Evolutionary conservation across 2,797 vertebrate genomes (phyloP), one percentile per base, ranked within the genome.

Genomic region (Danio kyathit): DNA sequence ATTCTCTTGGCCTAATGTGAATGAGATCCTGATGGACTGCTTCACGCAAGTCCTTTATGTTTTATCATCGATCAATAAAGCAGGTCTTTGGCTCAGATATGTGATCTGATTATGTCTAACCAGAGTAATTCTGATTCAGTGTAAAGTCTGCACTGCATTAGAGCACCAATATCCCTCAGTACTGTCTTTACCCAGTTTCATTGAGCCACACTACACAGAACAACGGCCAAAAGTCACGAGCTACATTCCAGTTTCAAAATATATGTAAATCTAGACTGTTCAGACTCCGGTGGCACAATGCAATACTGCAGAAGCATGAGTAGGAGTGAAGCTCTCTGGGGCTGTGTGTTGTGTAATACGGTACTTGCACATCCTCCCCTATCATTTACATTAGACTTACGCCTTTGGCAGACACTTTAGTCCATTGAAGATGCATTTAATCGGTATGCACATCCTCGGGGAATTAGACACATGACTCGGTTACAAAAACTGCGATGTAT

Each of bases 31-130:
- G 89, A 92, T 92, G 90, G 89, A 93, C 88, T 90, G 40, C 43
- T 86, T 84, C 67, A 67, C 60, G 77, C 12, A 60, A 84, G 88
- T 89, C 87, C 88, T 91, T 91, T 60, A 21, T 88, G 90, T 90
- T 91, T 82, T 83, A 89, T 88, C 86, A 89, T 83, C 76, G 80
- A 91, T 94, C 90, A 3, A 92, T 94, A 89, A 5, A 84, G 80
- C 81, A 87, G 85, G 87, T 88, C 85, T 83, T 87, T 84, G 88
- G 87, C 90, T 87, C 84, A 65, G 92, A 92, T 88, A 92, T 89
- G 87, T 54, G 91, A 93, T 91, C 89, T 88, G 82, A 87, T 85
- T 84, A 88, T 88, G 88, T 87, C 83, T 86, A 81, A 67, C 86
- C 60, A 86, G 87, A 88, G 87, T 77, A 78, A 79, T 67, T 81